Evolutionary conservation across 2,888 invertebrate species (phyloP).

Genomic region (Drosophila stalkeri): DNA sequence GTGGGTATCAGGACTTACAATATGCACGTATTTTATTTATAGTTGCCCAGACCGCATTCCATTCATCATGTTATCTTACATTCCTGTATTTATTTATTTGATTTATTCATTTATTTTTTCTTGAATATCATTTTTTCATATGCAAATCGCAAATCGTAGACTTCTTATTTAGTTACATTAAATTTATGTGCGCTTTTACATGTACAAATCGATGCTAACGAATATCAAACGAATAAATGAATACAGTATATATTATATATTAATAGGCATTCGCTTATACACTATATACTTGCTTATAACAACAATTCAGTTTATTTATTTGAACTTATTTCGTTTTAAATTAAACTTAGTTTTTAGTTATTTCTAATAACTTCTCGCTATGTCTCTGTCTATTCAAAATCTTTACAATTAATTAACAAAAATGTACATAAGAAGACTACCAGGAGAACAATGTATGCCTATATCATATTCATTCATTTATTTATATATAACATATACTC

Average conservation of each 20-base stretch:
- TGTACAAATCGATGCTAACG: conserved; percentile 70
- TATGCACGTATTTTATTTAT: conserved; percentile 32
- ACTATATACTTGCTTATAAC: conserved; percentile 48
- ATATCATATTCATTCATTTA: conserved; percentile 20
- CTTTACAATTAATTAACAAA: conserved; percentile 78
- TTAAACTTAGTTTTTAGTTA: conserved; percentile 72
- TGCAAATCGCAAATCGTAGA: conserved; percentile 31
- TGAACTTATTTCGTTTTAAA: conserved; percentile 33
- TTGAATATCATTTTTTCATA: conserved; percentile 19
- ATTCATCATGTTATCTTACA: conserved; percentile 60
- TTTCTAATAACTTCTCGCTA: conserved; percentile 74
- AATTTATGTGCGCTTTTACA: conserved; percentile 71
- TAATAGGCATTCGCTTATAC: conserved; percentile 55
- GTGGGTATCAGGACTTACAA: conserved; percentile 30
- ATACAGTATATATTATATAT: conserved; percentile 29
- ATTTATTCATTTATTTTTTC: not conserved
- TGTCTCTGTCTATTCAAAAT: conserved; percentile 39
- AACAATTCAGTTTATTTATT: conserved; percentile 52
- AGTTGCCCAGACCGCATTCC: conserved; percentile 46
- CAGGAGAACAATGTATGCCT: conserved; percentile 40
- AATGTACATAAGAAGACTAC: conserved; percentile 53
- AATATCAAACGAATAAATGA: conserved; percentile 45
- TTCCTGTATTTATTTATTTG: conserved; percentile 57
- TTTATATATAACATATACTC: conserved; percentile 7
- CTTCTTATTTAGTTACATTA: conserved; percentile 64